Percentiles rank a stretch among this genome's conserved stretches.
Evolutionary conservation across 2,113 vertebrate species (phyloP).

Genomic region (Typhlomys cinereus): DNA sequence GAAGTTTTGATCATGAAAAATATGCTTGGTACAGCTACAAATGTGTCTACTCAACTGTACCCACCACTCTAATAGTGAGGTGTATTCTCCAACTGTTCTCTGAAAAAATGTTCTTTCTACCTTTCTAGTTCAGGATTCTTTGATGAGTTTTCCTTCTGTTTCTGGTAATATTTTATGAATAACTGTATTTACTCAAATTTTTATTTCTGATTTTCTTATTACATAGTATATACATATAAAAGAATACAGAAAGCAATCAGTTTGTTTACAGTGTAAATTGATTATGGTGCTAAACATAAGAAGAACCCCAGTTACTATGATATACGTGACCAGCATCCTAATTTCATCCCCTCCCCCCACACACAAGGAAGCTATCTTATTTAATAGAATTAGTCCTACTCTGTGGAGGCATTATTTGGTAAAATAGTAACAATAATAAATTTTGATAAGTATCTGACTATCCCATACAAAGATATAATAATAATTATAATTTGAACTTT

Average conservation of each 20-base stretch:
- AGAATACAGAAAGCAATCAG: not conserved
- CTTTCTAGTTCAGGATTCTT: not conserved
- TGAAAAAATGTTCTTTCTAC: not conserved
- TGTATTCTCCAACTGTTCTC: no score
- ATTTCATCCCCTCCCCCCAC: no score
- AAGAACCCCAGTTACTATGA: not conserved
- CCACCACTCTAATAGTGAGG: no score
- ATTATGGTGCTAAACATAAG: conserved; percentile 1
- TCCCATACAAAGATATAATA: not conserved
- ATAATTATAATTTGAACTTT: not conserved
- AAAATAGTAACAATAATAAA: not conserved
- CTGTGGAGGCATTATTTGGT: no score
- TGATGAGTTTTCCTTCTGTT: not conserved
- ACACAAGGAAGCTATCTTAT: not conserved
- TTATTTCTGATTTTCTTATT: not conserved
- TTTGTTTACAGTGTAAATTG: not conserved
- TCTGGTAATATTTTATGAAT: not conserved
- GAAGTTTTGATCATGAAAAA: not conserved
- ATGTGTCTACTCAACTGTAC: not conserved
- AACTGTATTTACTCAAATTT: not conserved
- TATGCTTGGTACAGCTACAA: not conserved
- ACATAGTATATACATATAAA: not conserved
- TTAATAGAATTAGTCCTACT: not conserved
- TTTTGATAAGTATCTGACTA: not conserved
- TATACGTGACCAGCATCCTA: not conserved